A percentile compares a stretch with the other conserved stretches of the same genome.
phyloP scores from a whole-genome alignment of 2,113 vertebrate species.

The Gnathonemus echidnorhynchus region DNA sequence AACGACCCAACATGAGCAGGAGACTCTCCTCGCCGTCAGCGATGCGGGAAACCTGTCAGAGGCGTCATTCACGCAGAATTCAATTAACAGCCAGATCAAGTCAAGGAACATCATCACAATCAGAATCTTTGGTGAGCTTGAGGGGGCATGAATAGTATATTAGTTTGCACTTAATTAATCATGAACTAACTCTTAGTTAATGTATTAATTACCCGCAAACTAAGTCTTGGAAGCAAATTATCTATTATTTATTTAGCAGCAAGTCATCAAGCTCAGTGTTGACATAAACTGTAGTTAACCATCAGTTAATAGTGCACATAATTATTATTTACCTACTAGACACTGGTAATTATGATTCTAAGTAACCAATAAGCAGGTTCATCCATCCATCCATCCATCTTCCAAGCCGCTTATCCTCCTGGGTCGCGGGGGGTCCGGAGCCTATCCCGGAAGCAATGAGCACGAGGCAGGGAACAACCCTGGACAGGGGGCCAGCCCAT shows the following conservation, averaged over 20 bases:
- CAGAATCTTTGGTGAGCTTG: background rate
- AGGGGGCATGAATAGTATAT: background rate
- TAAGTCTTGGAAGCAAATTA: background rate
- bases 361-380: background rate
- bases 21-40: conserved; percentile 92
- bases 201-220: background rate
- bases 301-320: background rate
- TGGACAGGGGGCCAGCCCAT: no score
- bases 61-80: background rate
- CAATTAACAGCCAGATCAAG: background rate
- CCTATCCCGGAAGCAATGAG: no score
- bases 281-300: background rate
- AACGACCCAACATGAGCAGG: conserved; percentile 94
- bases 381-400: no score
- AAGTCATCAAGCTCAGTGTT: background rate
- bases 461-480: no score
- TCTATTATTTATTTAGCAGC: background rate
- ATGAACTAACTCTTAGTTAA: background rate
- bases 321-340: background rate
- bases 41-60: conserved; percentile 83
- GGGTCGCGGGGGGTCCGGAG: no score
- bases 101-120: background rate
- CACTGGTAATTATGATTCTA: background rate
- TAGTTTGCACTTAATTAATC: background rate
- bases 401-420: no score